Percentiles rank a stretch among this genome's conserved stretches.
These are phyloP conservation scores for Lapara coniferarum DNA, from an alignment of 2,888 invertebrate species.

Conservation along the genomic window DNA sequence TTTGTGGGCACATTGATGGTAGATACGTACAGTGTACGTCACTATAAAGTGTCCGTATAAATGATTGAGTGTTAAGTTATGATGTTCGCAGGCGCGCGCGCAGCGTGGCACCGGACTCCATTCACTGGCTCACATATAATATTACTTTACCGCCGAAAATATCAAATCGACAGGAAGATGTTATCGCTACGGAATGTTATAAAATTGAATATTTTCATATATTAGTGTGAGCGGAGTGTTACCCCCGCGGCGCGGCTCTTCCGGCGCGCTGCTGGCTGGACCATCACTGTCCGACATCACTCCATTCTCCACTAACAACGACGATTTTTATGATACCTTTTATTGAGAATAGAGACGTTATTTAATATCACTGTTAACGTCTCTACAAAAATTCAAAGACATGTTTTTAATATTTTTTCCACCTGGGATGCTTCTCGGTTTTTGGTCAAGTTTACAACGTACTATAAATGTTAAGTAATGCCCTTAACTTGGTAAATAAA, in stretches of 20 bases:
- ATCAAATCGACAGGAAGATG: conserved; percentile 82
- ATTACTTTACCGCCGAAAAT: conserved; percentile 82
- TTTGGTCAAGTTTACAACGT: conserved; percentile 61
- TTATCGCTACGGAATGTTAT: conserved; percentile 79
- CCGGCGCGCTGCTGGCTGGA: conserved; percentile 53
- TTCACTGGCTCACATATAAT: conserved; percentile 71
- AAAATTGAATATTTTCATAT: conserved; percentile 82
- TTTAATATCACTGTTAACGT: conserved; percentile 80
- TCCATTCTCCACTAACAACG: conserved; percentile 46
- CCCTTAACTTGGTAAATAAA: conserved; percentile 37
- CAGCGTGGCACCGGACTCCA: conserved; percentile 74
- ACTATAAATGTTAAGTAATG: conserved; percentile 65
- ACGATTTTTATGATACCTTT: conserved; percentile 69
- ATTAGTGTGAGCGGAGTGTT: conserved; percentile 53
- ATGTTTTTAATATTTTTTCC: conserved; percentile 30
- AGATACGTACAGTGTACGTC: conserved; percentile 49
- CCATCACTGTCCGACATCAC: conserved; percentile 36
- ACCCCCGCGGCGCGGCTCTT: conserved; percentile 70
- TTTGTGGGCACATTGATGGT: conserved; percentile 33
- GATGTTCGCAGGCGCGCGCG: conserved; percentile 69
- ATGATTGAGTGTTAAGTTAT: conserved; percentile 83
- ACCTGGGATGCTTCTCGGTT: conserved; percentile 48
- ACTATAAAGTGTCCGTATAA: conserved; percentile 76
- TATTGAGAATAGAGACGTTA: conserved; percentile 80
- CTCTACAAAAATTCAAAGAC: conserved; percentile 51